A percentile compares a stretch with the other conserved stretches of the same genome.
These are phyloP conservation scores for Gymnosoma rotundatum DNA, from an alignment of 2,888 invertebrate species.

Conservation along the genomic window DNA sequence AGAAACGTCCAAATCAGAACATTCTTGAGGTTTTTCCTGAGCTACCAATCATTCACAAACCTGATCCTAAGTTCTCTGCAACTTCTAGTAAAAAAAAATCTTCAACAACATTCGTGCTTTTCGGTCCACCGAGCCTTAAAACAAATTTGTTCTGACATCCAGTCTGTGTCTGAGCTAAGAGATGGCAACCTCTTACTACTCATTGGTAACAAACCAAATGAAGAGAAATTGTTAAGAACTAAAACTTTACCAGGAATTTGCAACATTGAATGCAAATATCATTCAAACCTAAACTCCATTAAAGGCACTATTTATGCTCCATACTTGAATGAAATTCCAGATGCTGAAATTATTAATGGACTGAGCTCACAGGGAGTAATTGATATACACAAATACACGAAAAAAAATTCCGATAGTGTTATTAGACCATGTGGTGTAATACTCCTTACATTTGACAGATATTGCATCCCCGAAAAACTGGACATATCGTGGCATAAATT, in stretches of 20 bases:
- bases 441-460: constrained; percentile 9
- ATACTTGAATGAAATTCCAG: neutral
- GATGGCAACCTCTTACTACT: neutral
- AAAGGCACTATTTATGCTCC: constrained; percentile 19
- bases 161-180: too few relatives aligned
- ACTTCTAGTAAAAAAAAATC: too few relatives aligned
- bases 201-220: neutral
- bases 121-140: too few relatives aligned
- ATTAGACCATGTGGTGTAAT: constrained; percentile 7
- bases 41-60: too few relatives aligned
- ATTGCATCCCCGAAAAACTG: constrained; percentile 9
- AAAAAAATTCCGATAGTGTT: neutral
- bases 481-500: constrained; percentile 42
- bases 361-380: constrained; percentile 17
- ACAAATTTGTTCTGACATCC: too few relatives aligned
- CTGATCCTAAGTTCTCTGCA: too few relatives aligned
- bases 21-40: too few relatives aligned
- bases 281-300: neutral
- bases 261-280: constrained; percentile 18
- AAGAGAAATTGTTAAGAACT: neutral
- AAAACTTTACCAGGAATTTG: constrained; percentile 7
- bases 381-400: constrained; percentile 20
- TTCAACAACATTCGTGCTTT: too few relatives aligned
- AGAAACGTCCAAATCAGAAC: too few relatives aligned
- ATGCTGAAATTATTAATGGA: constrained; percentile 10